Evolutionary conservation across 1,140 invertebrate genomes (phyloP), one percentile per base, ranked within the genome.

Genomic region (Eumaeus atala): DNA sequence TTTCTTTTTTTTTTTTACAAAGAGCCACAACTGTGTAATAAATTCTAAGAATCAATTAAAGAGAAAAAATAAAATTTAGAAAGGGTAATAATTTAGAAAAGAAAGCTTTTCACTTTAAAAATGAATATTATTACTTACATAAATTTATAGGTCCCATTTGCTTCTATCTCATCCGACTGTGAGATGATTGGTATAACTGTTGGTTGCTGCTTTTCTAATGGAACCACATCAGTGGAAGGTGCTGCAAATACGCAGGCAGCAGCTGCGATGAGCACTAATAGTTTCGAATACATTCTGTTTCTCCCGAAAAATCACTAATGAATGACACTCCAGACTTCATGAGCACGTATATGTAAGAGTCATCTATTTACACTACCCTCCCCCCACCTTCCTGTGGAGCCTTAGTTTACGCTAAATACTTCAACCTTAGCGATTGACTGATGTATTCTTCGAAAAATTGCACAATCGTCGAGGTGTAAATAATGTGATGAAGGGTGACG

Each of bases 131-230:
- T 44, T 1, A 44, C 40, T 56, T 74, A 89, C 85, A 85, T 89
- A 70, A 76, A 88, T 70, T 84, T 77, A 62, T 91, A 90, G 8
- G 87, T 84, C 58, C 90, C 90, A 59, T 90, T 89, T 0, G 84
- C 67, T 54, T 90, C 87, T 1, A 90, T 80, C 51, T 90, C 86
- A 37, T 87, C 77, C 3, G 70, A 78, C 44, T 89, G 88, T 9
- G 81, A 77, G 3, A 91, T 28, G 21, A 91, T 90, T 0, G 89
- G 76, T 8, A 90, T 83, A 0, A 88, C 84, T 3, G 82, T 83
- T 0, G 72, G 66, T 37, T 80, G 79, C 40, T 74, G 66, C 21
- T 77, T 72, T 56, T 86, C 67, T 7, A 59, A 47, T 10, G 76
- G 76, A 3, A 68, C 70, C 12, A 71, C 71, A 35, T 73, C 74